A percentile compares a stretch with the other conserved stretches of the same genome.
These are phyloP conservation scores for Hippoglossus stenolepis DNA, from an alignment of 2,113 vertebrate species.

Conservation along the genomic window DNA sequence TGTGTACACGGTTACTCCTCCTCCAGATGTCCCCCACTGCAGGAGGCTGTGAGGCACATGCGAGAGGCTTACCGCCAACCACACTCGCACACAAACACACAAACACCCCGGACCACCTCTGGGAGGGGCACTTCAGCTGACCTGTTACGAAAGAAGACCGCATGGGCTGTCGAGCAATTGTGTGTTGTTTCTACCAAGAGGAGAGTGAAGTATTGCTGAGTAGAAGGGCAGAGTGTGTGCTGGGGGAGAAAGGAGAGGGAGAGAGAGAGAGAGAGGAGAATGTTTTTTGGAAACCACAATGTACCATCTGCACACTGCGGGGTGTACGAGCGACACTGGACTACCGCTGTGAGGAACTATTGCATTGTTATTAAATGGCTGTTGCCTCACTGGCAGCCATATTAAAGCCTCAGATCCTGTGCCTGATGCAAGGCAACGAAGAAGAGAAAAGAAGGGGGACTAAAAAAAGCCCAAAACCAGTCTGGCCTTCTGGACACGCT, in stretches of 20 bases:
- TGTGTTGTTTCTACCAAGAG: constrained; percentile 52
- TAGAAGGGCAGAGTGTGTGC: constrained; percentile 44
- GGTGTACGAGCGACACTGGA: constrained; percentile 77
- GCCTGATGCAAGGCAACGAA: constrained; percentile 69
- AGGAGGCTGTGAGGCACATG: constrained; percentile 69
- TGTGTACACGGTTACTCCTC: constrained; percentile 63
- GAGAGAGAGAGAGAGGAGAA: constrained; percentile 47
- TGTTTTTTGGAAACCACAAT: constrained; percentile 77
- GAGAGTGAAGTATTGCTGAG: constrained; percentile 59
- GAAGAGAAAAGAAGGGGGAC: constrained; percentile 26
- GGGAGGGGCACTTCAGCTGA: constrained; percentile 51
- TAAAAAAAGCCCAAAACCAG: constrained; percentile 26
- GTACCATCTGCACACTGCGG: constrained; percentile 83
- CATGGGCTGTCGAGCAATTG: constrained; percentile 32
- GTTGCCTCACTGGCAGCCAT: constrained; percentile 80
- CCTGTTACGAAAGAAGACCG: constrained; percentile 64
- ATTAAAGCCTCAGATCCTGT: constrained; percentile 77
- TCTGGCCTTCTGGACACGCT: constrained; percentile 68
- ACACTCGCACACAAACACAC: constrained; percentile 43
- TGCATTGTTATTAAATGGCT: constrained; percentile 84
- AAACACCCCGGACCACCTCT: constrained; percentile 9
- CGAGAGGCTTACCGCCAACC: constrained; percentile 55
- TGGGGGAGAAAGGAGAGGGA: constrained; percentile 5
- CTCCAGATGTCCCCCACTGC: constrained; percentile 80
- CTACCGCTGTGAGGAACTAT: constrained; percentile 81